These are phyloP conservation scores for Tolmerus cingulatus DNA, from an alignment of 2,888 invertebrate genomes.

Conservation along the genomic window DNA sequence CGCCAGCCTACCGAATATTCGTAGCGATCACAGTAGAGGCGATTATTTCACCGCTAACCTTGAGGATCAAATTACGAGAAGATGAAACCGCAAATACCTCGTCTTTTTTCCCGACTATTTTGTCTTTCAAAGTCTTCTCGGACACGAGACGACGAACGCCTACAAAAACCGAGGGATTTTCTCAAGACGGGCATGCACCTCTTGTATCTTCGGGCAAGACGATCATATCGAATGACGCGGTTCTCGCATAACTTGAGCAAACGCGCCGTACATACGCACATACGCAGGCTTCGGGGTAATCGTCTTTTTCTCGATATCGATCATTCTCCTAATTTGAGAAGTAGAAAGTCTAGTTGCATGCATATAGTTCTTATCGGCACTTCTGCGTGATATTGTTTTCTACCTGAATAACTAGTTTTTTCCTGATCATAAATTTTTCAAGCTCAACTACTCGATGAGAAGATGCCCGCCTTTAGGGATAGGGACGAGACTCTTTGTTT, in stretches of 20 bases:
- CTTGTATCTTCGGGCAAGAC: background rate
- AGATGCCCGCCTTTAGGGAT: background rate
- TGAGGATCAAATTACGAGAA: conserved; percentile 4
- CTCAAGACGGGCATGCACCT: background rate
- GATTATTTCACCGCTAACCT: background rate
- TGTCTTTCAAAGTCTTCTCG: background rate
- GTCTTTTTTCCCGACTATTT: background rate
- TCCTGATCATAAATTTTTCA: background rate
- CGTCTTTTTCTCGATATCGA: background rate
- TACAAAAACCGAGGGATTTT: background rate
- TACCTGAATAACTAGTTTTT: background rate
- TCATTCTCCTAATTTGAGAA: conserved; percentile 8
- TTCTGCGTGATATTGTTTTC: background rate
- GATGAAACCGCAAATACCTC: background rate
- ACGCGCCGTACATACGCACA: background rate
- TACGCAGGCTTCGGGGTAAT: background rate
- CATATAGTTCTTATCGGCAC: background rate
- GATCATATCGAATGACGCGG: background rate
- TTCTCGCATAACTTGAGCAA: background rate
- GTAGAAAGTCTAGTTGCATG: conserved; percentile 2
- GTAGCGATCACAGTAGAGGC: background rate
- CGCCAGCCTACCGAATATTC: background rate
- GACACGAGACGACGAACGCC: background rate
- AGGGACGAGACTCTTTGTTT: background rate
- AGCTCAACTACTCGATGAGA: background rate